Evolutionary conservation across 2,888 invertebrate species (phyloP).

Genomic region (Emmelina monodactyla): DNA sequence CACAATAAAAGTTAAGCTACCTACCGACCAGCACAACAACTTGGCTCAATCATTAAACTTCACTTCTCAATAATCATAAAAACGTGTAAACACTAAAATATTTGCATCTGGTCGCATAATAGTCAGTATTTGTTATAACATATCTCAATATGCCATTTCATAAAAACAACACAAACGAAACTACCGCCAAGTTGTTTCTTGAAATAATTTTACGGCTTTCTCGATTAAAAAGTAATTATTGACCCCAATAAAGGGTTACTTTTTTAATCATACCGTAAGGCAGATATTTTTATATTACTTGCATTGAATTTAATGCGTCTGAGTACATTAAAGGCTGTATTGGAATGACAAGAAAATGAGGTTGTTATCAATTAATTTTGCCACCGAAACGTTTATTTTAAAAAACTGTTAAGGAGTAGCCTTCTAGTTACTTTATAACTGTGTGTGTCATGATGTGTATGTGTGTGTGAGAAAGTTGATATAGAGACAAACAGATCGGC

Average conservation of each 20-base stretch:
- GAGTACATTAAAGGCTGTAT: slow-evolving; percentile 25
- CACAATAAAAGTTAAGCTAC: no score
- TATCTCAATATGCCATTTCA: background rate
- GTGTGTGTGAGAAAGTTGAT: slow-evolving; percentile 6
- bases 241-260: slow-evolving; percentile 31
- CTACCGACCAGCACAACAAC: no score
- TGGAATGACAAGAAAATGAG: slow-evolving; percentile 35
- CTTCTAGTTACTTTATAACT: slow-evolving; percentile 29
- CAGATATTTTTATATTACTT: slow-evolving; percentile 17
- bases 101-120: no score
- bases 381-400: slow-evolving; percentile 23
- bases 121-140: background rate
- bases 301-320: slow-evolving; percentile 21
- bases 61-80: no score
- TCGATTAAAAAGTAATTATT: slow-evolving; percentile 47
- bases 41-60: no score
- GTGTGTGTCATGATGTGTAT: slow-evolving; percentile 18
- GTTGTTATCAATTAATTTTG: slow-evolving; percentile 34
- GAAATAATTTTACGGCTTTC: slow-evolving; percentile 24
- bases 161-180: slow-evolving; percentile 14
- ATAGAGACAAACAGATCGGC: no score
- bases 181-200: slow-evolving; percentile 19
- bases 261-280: slow-evolving; percentile 31
- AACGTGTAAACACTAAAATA: no score
- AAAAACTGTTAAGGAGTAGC: slow-evolving; percentile 29